phyloP scores from a whole-genome alignment of 2,797 vertebrate genomes.

The Antrozous pallidus region DNA sequence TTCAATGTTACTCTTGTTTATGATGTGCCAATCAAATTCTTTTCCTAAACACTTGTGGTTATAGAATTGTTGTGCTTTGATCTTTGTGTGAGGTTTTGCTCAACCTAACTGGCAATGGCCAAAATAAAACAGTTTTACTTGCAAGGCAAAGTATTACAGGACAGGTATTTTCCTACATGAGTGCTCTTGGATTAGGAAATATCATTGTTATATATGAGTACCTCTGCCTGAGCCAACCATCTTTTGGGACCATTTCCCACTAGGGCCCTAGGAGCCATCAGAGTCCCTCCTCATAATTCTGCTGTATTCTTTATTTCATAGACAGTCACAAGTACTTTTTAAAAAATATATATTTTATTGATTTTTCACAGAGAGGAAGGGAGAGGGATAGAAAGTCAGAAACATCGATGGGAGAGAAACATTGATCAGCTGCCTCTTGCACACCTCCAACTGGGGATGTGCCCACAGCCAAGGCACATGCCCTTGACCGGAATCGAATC shows the following conservation, averaged over 20 bases:
- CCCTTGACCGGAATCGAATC: too few species aligned
- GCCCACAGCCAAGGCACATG: too few species aligned
- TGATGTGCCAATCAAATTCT: not conserved
- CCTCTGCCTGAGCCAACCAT: not conserved
- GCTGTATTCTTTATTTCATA: not conserved
- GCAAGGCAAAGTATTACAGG: not conserved
- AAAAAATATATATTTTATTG: too few species aligned
- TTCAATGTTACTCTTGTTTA: conserved; percentile 38
- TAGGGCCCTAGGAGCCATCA: not conserved
- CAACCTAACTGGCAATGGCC: not conserved
- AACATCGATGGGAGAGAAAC: too few species aligned
- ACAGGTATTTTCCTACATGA: not conserved
- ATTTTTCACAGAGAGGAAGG: too few species aligned
- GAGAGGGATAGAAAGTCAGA: too few species aligned
- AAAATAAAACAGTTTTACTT: conserved; percentile 33
- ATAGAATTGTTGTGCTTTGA: not conserved
- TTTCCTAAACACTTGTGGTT: conserved; percentile 13
- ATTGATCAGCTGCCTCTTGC: too few species aligned
- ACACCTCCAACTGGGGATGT: too few species aligned
- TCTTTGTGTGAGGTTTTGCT: conserved; percentile 10
- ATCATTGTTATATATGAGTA: not conserved
- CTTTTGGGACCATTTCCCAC: not conserved
- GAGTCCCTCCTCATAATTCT: not conserved
- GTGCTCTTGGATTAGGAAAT: not conserved
- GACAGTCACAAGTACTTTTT: not conserved